Conservation (phyloP, 1,140 invertebrate genomes). For the Drosophila novamexicana region DNA sequence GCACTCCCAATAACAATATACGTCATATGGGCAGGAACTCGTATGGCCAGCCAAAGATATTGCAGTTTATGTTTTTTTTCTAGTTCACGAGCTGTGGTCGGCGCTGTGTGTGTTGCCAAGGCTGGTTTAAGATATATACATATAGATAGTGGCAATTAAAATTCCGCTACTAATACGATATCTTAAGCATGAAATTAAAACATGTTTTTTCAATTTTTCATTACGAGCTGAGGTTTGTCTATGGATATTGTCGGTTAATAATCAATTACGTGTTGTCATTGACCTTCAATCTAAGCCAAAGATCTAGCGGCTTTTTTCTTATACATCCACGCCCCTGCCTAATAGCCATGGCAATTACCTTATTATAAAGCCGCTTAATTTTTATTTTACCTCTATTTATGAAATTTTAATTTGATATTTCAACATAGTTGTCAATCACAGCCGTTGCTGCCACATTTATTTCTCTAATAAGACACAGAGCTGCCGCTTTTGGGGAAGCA, state of each 20-base stretch:
- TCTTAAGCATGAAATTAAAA: conserved; percentile 81
- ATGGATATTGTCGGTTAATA: conserved; percentile 64
- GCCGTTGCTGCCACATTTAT: conserved; percentile 45
- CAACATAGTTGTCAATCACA: conserved; percentile 81
- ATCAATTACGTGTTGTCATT: conserved; percentile 78
- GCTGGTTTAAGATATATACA: conserved; percentile 26
- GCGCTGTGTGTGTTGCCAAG: conserved; percentile 45
- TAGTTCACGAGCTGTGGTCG: conserved; percentile 51
- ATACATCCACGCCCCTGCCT: conserved; percentile 62
- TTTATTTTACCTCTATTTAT: conserved; percentile 69
- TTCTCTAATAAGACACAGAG: conserved; percentile 48
- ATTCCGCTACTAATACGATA: conserved; percentile 71
- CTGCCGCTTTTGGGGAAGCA: conserved; percentile 21
- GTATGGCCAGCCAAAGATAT: conserved; percentile 24
- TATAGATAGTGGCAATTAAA: conserved; percentile 69
- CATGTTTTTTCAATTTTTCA: conserved; percentile 64
- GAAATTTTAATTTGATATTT: conserved; percentile 81
- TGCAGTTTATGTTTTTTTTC: conserved; percentile 51
- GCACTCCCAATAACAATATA: conserved; percentile 57
- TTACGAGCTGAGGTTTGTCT: conserved; percentile 20
- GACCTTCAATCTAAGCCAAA: conserved; percentile 66
- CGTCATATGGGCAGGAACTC: conserved; percentile 19
- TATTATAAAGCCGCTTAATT: conserved; percentile 75
- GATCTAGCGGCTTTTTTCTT: conserved; percentile 35
- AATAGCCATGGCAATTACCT: conserved; percentile 78